Evolutionary conservation across 2,888 invertebrate genomes (phyloP).

Genomic region (Pristionchus exspectatus): DNA sequence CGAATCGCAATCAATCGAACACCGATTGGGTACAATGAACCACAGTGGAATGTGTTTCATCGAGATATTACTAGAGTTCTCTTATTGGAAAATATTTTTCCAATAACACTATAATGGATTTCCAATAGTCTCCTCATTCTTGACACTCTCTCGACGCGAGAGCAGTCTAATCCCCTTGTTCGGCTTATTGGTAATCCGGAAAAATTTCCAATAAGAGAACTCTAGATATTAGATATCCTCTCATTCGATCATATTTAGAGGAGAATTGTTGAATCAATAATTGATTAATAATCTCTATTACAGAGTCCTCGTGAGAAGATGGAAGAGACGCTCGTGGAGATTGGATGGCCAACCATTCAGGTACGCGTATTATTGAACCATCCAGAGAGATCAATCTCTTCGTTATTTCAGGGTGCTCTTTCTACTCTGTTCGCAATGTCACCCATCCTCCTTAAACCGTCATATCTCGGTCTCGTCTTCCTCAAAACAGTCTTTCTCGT

Average conservation of each 20-base stretch:
- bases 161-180: no score
- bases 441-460: slow-evolving; percentile 63
- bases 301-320: slow-evolving; percentile 64
- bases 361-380: neutral
- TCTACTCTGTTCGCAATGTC: slow-evolving; percentile 69
- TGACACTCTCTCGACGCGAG: no score
- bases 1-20: neutral
- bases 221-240: no score
- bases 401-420: slow-evolving; percentile 61
- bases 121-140: no score
- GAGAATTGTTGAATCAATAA: neutral
- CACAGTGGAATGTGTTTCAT: neutral
- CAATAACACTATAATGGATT: no score
- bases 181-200: no score
- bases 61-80: no score
- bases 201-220: neutral
- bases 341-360: slow-evolving; percentile 72
- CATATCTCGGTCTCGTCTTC: slow-evolving; percentile 68
- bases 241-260: neutral
- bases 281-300: slow-evolving; percentile 36
- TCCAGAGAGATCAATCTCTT: neutral
- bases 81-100: no score
- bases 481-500: slow-evolving; percentile 71
- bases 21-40: neutral
- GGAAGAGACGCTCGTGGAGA: slow-evolving; percentile 63